Evolutionary conservation across 1,140 invertebrate genomes (phyloP), one percentile per base, ranked within the genome.

Genomic region (Neodiprion virginianus): DNA sequence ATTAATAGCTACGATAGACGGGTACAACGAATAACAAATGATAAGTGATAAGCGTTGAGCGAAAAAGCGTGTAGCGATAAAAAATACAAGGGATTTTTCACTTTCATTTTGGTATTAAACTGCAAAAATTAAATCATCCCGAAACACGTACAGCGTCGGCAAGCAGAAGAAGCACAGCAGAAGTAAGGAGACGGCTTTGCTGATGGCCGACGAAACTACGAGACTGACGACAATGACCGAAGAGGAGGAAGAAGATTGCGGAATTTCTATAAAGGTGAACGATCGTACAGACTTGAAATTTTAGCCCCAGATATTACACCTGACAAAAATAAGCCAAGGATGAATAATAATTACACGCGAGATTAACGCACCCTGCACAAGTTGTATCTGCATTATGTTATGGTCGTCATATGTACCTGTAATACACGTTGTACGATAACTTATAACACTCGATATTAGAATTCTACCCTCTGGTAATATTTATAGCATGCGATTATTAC

Each of bases 221-320:
- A 84, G 86, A 17, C 77, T 88, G 65, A 88, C 87, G 47, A 88
- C 85, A 28, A 88, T 88, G 87, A 87, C 84, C 17, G 90, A 91
- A 72, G 90, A 91, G 76, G 88, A 89, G 71, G 90, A 90, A 69
- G 90, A 91, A 74, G 89, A 90, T 79, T 88, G 88, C 84, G 88
- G 89, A 48, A 90, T 92, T 69, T 91, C 89, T 61, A 92, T 92
- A 79, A 91, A 91, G 88, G 90, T 92, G 85, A 90, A 83, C 82
- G 80, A 83, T 75, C 82, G 86, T 80, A 87, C 84, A 84, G 85
- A 86, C 82, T 86, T 85, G 82, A 84, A 88, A 87, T 83, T 87
- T 81, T 87, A 86, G 85, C 40, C 28, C 40, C 28, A 40, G 5
- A 40, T 40, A 40, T 40, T 5, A 40, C 1, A 40, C 28, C 28